Evolutionary conservation across 2,797 vertebrate genomes (phyloP).

Genomic region (Ctenochaetus hawaiiensis): DNA sequence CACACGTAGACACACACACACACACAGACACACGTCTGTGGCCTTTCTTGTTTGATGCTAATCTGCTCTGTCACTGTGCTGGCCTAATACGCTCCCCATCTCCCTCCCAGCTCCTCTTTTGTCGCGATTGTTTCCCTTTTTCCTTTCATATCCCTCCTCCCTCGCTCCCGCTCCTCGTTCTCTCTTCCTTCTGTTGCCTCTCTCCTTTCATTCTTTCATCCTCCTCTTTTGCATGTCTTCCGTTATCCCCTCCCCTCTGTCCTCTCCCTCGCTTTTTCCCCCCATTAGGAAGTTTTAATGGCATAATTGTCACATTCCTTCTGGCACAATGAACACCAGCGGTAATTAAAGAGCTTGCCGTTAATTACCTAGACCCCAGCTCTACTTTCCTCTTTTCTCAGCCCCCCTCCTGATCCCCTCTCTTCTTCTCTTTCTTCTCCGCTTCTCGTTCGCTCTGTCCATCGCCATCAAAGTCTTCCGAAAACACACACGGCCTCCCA

Average conservation of each 20-base stretch:
- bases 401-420: conserved; percentile 61
- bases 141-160: conserved; percentile 80
- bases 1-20: conserved; percentile 47
- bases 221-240: conserved; percentile 82
- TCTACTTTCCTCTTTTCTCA: conserved; percentile 78
- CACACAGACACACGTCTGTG: conserved; percentile 75
- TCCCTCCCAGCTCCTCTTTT: conserved; percentile 87
- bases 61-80: conserved; percentile 88
- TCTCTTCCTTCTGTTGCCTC: conserved; percentile 79
- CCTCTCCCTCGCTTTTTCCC: conserved; percentile 45
- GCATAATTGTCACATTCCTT: conserved; percentile 87
- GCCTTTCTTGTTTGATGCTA: conserved; percentile 89
- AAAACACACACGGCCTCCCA: conserved; percentile 68
- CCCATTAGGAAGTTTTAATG: conserved; percentile 86
- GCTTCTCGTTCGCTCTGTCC: conserved; percentile 72
- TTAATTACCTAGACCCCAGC: conserved; percentile 85
- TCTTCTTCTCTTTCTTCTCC: conserved; percentile 75
- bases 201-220: conserved; percentile 80
- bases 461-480: conserved; percentile 78
- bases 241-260: conserved; percentile 47
- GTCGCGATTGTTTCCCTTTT: conserved; percentile 81
- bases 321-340: conserved; percentile 84
- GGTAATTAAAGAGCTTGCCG: conserved; percentile 85
- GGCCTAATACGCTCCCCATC: conserved; percentile 81
- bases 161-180: conserved; percentile 79